phyloP scores from a whole-genome alignment of 1,140 invertebrate species.

The Diprion similis region DNA sequence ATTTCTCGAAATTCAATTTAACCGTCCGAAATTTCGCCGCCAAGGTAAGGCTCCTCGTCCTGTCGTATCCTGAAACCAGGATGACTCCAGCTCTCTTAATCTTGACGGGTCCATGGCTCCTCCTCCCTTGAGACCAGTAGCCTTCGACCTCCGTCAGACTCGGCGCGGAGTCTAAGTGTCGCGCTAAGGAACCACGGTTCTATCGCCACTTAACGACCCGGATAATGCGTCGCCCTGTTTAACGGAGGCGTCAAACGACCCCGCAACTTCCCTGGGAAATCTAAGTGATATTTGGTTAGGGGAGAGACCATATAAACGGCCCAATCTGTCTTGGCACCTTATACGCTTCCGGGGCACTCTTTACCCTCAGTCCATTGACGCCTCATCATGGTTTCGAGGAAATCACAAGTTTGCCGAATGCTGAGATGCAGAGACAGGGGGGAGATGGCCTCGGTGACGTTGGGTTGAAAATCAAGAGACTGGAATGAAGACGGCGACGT shows the following conservation, averaged over 20 bases:
- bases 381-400: too few species aligned
- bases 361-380: too few species aligned
- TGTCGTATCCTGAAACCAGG: neutral
- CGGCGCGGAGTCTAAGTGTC: neutral
- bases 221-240: neutral
- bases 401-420: too few species aligned
- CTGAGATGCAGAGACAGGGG: too few species aligned
- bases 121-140: neutral
- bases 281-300: neutral
- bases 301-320: neutral
- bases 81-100: neutral
- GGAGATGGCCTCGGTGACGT: too few species aligned
- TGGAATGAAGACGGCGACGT: too few species aligned
- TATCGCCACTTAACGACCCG: neutral
- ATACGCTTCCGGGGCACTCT: too few species aligned
- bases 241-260: neutral
- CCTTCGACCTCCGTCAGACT: neutral
- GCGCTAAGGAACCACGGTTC: neutral
- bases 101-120: neutral
- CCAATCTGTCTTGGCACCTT: neutral
- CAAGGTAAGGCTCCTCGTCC: neutral
- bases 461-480: too few species aligned
- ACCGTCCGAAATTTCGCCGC: neutral
- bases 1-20: neutral
- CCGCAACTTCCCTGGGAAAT: neutral